Evolutionary conservation across 2,888 invertebrate genomes (phyloP).

Genomic region (Andrena praecox): DNA sequence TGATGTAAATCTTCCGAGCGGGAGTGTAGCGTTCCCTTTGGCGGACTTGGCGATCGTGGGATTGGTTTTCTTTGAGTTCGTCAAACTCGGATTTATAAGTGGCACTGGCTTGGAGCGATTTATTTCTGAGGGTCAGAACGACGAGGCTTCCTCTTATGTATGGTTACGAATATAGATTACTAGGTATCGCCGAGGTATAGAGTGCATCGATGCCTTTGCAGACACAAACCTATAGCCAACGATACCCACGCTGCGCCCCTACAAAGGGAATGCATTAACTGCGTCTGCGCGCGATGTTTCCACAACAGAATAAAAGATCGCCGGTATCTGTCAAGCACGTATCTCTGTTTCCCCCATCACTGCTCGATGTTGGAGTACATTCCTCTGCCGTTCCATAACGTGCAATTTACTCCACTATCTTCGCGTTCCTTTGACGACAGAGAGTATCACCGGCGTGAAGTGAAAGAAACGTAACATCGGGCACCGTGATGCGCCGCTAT

Average conservation of each 20-base stretch:
- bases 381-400: constrained; percentile 2
- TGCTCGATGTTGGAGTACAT: background rate
- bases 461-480: background rate
- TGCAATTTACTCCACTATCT: constrained; percentile 21
- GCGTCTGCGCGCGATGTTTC: constrained; percentile 13
- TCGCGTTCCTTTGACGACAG: background rate
- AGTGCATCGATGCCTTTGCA: background rate
- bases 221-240: background rate
- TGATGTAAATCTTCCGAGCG: too few species aligned
- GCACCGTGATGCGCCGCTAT: background rate
- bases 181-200: background rate
- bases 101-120: too few species aligned
- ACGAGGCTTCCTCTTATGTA: too few species aligned
- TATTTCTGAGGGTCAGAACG: too few species aligned
- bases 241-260: background rate
- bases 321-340: constrained; percentile 21
- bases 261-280: constrained; percentile 45
- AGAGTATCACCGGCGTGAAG: background rate
- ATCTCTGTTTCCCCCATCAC: constrained; percentile 24
- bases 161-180: too few species aligned
- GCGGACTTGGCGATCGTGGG: too few species aligned
- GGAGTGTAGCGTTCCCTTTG: too few species aligned
- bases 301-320: constrained; percentile 42
- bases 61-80: too few species aligned
- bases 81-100: too few species aligned